Percentiles rank a stretch among this genome's conserved stretches.
These are phyloP conservation scores for Morone chrysops DNA, from an alignment of 2,113 vertebrate species.

Conservation along the genomic window DNA sequence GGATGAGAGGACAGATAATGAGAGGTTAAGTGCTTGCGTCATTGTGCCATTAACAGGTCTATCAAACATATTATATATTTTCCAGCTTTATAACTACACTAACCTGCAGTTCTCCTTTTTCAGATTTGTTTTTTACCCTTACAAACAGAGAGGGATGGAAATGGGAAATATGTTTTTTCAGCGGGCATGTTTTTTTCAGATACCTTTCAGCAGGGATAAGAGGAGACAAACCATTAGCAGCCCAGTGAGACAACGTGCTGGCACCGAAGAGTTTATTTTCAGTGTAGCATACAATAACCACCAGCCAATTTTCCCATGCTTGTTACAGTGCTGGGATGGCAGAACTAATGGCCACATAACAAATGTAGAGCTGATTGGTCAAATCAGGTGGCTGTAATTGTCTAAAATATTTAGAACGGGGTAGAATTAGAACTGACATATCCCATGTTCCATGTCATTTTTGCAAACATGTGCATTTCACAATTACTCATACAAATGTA, in stretches of 20 bases:
- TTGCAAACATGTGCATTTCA: neutral
- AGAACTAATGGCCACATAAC: conserved; percentile 46
- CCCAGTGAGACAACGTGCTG: conserved; percentile 47
- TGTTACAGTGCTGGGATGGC: conserved; percentile 23
- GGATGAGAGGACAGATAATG: conserved; percentile 52
- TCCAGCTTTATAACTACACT: neutral
- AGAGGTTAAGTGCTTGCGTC: conserved; percentile 23
- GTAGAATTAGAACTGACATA: conserved; percentile 27
- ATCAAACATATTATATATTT: conserved; percentile 1
- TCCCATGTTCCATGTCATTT: neutral
- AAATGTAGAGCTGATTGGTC: conserved; percentile 48
- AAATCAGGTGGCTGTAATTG: conserved; percentile 50
- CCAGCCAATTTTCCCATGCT: conserved; percentile 53
- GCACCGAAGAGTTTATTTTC: conserved; percentile 57
- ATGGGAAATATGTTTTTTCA: conserved; percentile 12
- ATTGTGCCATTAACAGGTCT: conserved; percentile 18
- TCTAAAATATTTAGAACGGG: conserved; percentile 32
- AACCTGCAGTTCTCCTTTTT: conserved; percentile 7
- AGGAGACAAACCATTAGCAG: conserved; percentile 60
- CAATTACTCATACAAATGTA: too few relatives aligned
- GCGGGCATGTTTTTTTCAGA: conserved; percentile 38
- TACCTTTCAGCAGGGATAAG: conserved; percentile 45
- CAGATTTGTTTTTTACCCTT: conserved; percentile 23
- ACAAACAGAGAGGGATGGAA: conserved; percentile 4
- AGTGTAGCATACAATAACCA: conserved; percentile 40